Conservation (phyloP, 2,888 invertebrate species). For the Meteorus colon region DNA sequence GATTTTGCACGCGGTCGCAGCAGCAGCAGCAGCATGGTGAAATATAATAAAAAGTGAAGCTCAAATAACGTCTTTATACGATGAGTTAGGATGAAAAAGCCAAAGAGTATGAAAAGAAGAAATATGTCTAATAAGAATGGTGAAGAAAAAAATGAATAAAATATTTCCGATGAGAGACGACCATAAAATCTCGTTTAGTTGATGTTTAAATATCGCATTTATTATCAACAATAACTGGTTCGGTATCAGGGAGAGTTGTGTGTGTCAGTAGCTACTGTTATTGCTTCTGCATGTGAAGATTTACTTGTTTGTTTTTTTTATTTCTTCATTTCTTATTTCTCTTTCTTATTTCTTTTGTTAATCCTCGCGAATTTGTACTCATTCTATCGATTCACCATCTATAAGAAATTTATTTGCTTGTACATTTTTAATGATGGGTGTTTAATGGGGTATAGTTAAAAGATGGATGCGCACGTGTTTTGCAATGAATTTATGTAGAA, state of each 20-base stretch:
- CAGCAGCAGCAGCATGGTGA: not conserved
- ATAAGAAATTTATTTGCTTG: not conserved
- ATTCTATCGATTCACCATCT: not conserved
- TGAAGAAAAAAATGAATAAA: conserved; percentile 12
- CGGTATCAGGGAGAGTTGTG: not conserved
- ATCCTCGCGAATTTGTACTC: not conserved
- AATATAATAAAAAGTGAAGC: conserved; percentile 13
- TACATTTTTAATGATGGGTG: not conserved
- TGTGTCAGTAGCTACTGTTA: not conserved
- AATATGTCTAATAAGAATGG: not conserved
- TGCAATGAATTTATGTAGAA: conserved; percentile 67
- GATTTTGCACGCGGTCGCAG: conserved; percentile 35
- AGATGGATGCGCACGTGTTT: conserved; percentile 54
- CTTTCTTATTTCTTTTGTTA: not conserved
- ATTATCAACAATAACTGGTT: conserved; percentile 6
- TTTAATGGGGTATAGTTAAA: conserved; percentile 55
- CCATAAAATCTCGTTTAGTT: conserved; percentile 16
- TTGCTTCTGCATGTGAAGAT: not conserved
- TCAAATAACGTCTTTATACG: conserved; percentile 7
- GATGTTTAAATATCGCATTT: conserved; percentile 18
- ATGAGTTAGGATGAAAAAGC: conserved; percentile 19
- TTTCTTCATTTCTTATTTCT: not conserved
- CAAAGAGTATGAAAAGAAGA: conserved; percentile 10
- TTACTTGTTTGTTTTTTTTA: not conserved
- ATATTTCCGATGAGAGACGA: conserved; percentile 17